Evolutionary conservation across 2,113 vertebrate species (phyloP).

Genomic region (Saguinus imperator): DNA sequence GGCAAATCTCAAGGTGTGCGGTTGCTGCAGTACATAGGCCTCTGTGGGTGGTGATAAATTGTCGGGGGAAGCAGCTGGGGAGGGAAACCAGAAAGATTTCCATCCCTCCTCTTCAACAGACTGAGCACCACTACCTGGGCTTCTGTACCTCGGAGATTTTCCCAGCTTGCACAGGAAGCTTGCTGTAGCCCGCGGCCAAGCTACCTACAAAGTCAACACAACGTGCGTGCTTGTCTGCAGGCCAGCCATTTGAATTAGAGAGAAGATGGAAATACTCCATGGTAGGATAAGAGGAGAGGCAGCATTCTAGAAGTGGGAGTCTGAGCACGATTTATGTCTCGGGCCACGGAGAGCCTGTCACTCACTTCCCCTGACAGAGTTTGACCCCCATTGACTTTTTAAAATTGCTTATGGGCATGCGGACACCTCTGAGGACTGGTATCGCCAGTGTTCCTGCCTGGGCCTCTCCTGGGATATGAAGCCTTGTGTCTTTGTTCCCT

Average conservation of each 20-base stretch:
- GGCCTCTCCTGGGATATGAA: not conserved
- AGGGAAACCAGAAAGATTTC: not conserved
- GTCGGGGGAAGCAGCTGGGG: rapidly evolving
- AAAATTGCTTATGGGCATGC: constrained; percentile 51
- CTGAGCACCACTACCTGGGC: no score
- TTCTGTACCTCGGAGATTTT: not conserved
- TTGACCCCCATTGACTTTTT: constrained; percentile 66
- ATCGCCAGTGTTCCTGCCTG: not conserved
- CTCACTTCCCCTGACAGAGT: not conserved
- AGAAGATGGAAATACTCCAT: not conserved
- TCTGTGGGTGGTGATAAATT: not conserved
- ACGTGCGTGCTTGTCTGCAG: not conserved
- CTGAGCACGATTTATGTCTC: not conserved
- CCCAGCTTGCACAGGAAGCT: not conserved
- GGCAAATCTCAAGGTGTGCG: not conserved
- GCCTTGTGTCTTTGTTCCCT: not conserved
- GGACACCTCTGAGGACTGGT: not conserved
- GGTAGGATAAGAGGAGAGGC: not conserved
- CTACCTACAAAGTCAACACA: not conserved
- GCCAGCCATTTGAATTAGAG: not conserved
- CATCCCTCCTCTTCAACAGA: not conserved
- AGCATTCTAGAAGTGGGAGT: not conserved
- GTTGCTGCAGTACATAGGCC: not conserved
- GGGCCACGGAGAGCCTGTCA: not conserved
- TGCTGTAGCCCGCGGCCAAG: not conserved